Conservation (phyloP, 2,113 vertebrate species). For the Cygnus atratus region DNA sequence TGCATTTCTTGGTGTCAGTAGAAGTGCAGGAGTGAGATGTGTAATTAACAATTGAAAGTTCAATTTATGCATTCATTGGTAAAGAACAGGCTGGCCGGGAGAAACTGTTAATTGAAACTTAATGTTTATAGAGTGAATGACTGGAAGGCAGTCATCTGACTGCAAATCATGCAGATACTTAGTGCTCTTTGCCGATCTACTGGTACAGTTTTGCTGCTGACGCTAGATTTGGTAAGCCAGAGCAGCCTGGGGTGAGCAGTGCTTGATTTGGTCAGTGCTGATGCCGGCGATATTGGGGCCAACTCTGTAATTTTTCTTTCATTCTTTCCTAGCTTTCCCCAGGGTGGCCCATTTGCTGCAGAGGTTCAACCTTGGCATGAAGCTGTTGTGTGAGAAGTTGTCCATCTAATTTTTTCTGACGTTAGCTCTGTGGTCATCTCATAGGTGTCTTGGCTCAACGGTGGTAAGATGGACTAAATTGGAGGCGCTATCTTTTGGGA, state of each 20-base stretch:
- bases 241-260: not conserved
- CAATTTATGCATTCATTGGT: not conserved
- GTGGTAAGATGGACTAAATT: not conserved
- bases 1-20: not conserved
- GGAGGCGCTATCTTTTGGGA: not conserved
- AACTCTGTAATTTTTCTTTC: not conserved
- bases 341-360: not conserved
- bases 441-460: not conserved
- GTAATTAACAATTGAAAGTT: constrained; percentile 2
- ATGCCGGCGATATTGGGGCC: not conserved
- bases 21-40: not conserved
- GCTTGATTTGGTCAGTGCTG: not conserved
- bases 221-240: not conserved
- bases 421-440: not conserved
- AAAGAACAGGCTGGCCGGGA: not conserved
- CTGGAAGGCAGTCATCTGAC: not conserved
- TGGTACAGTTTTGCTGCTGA: not conserved
- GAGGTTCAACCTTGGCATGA: not conserved
- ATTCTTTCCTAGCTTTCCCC: not conserved
- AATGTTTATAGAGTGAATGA: not conserved
- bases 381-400: not conserved
- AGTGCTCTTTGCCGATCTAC: not conserved
- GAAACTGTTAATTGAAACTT: not conserved
- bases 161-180: not conserved
- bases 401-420: not conserved